These are phyloP conservation scores for Hipparchia sbordonii DNA, from an alignment of 2,888 invertebrate genomes.

Conservation along the genomic window DNA sequence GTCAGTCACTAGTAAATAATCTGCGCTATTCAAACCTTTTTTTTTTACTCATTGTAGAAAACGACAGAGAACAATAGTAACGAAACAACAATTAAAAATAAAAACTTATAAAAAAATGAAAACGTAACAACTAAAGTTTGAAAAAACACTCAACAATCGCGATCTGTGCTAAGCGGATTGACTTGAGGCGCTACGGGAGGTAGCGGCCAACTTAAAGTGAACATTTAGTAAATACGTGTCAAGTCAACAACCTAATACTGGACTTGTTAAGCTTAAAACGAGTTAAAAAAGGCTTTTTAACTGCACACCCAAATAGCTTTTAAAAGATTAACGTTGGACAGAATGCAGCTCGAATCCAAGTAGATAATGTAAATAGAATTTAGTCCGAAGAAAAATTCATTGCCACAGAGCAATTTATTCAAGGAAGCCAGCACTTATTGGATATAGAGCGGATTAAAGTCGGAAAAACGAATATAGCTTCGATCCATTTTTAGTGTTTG, in stretches of 20 bases:
- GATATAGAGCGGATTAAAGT: slow-evolving; percentile 37
- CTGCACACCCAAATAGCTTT: slow-evolving; percentile 20
- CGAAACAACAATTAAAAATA: too few relatives aligned
- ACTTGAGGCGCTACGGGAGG: too few relatives aligned
- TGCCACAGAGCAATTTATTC: slow-evolving; percentile 40
- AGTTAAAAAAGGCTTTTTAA: slow-evolving; percentile 5
- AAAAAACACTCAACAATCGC: too few relatives aligned
- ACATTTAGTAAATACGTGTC: neutral
- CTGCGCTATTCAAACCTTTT: too few relatives aligned
- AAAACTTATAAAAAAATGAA: too few relatives aligned
- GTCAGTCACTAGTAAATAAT: too few relatives aligned
- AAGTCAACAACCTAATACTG: neutral
- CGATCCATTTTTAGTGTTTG: neutral
- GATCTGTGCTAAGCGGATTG: too few relatives aligned
- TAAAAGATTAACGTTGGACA: slow-evolving; percentile 30
- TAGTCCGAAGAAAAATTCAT: slow-evolving; percentile 33
- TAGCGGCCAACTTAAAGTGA: too few relatives aligned
- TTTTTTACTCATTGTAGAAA: too few relatives aligned
- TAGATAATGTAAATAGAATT: slow-evolving; percentile 40
- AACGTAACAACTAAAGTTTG: too few relatives aligned
- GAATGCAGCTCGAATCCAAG: slow-evolving; percentile 24
- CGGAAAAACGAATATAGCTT: slow-evolving; percentile 20
- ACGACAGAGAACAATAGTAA: too few relatives aligned
- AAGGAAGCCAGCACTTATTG: slow-evolving; percentile 39
- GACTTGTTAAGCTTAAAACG: neutral